Conservation (phyloP, 2,888 invertebrate species). For the Epicampocera succincta region DNA sequence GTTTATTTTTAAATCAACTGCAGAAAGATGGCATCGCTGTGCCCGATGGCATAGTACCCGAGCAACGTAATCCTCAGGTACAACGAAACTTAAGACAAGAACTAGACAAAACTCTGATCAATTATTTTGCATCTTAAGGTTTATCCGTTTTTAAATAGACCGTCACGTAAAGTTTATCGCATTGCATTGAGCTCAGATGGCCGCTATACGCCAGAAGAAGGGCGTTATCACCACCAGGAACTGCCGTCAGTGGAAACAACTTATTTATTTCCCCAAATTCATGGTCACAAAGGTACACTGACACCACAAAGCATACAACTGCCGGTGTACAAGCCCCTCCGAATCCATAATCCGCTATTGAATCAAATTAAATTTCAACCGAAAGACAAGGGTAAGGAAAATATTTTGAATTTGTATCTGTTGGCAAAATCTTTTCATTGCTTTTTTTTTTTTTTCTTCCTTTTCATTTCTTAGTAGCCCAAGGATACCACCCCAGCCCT, state of each 20-base stretch:
- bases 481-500: constrained; percentile 74
- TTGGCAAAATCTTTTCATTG: not conserved
- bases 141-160: constrained; percentile 78
- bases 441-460: too few species aligned
- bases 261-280: constrained; percentile 83
- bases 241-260: constrained; percentile 83
- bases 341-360: constrained; percentile 77
- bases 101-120: not conserved
- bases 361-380: constrained; percentile 79
- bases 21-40: constrained; percentile 85
- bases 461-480: not conserved
- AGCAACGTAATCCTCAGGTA: constrained; percentile 82
- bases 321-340: constrained; percentile 77
- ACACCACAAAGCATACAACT: constrained; percentile 73
- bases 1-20: constrained; percentile 84
- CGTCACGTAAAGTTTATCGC: constrained; percentile 79
- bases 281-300: constrained; percentile 74
- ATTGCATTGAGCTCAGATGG: constrained; percentile 83
- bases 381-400: constrained; percentile 75
- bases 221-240: constrained; percentile 81
- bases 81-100: not conserved
- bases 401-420: not conserved
- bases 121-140: constrained; percentile 73
- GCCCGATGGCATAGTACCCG: constrained; percentile 84
- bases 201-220: constrained; percentile 83